Percentiles rank a stretch among this genome's conserved stretches.
Conservation (phyloP, 2,797 vertebrate genomes). For the Leptodactylus fallax region DNA sequence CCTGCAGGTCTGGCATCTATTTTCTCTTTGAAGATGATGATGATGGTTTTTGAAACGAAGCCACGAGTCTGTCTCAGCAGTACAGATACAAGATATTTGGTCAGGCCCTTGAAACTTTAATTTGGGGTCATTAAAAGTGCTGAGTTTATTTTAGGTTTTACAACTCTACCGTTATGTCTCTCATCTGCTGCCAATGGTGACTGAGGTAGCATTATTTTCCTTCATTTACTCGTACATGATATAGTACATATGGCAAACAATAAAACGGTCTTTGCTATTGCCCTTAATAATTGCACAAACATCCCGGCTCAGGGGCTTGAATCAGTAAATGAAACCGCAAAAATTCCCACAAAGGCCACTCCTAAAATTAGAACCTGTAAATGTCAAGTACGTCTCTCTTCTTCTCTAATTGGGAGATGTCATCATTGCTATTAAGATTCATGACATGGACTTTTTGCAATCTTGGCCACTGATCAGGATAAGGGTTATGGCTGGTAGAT, state of each 20-base stretch:
- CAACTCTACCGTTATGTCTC: not conserved
- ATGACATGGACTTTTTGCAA: not conserved
- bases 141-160: constrained; percentile 39
- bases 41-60: constrained; percentile 6
- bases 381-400: constrained; percentile 7
- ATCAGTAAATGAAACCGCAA: constrained; percentile 20
- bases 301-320: not conserved
- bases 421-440: not conserved
- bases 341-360: not conserved
- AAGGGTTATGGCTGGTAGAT: not conserved
- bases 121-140: constrained; percentile 33
- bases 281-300: constrained; percentile 12
- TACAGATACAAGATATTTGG: constrained; percentile 20
- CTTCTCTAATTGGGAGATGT: constrained; percentile 18
- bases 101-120: constrained; percentile 8
- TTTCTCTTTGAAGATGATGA: constrained; percentile 39
- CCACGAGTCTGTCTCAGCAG: constrained; percentile 29
- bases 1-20: constrained; percentile 1
- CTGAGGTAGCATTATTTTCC: constrained; percentile 12
- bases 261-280: not conserved
- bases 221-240: not conserved
- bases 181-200: constrained; percentile 32
- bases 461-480: not conserved
- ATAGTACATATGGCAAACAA: constrained; percentile 6
- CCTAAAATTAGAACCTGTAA: constrained; percentile 9